phyloP scores from a whole-genome alignment of 2,888 invertebrate species.

The Eilema griseolum region DNA sequence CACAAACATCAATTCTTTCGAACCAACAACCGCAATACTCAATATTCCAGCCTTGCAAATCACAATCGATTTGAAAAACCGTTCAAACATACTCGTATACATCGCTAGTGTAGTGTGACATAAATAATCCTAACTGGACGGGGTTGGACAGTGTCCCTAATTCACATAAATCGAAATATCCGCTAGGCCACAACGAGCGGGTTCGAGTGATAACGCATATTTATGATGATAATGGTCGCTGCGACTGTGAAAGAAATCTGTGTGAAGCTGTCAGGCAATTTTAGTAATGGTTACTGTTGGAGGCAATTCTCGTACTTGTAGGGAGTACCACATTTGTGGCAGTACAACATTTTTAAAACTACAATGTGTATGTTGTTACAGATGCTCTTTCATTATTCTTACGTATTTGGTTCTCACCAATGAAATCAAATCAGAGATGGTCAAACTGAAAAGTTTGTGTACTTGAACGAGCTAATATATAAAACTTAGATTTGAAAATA shows the following conservation, averaged over 20 bases:
- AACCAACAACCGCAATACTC: neutral
- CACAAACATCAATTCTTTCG: neutral
- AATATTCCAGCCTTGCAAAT: conserved; percentile 16
- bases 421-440: too few species aligned
- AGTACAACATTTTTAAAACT: neutral
- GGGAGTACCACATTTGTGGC: neutral
- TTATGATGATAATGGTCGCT: conserved; percentile 48
- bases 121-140: conserved; percentile 51
- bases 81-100: conserved; percentile 39
- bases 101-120: conserved; percentile 44
- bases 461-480: too few species aligned
- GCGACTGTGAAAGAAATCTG: conserved; percentile 14
- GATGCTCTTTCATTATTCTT: too few species aligned
- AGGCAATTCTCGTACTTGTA: too few species aligned
- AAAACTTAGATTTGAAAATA: too few species aligned
- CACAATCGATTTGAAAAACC: conserved; percentile 30
- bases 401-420: too few species aligned
- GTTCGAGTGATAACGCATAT: conserved; percentile 60
- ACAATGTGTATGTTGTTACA: neutral
- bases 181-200: conserved; percentile 55
- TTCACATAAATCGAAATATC: conserved; percentile 72
- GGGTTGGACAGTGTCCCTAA: conserved; percentile 55
- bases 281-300: neutral
- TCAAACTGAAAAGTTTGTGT: too few species aligned
- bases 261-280: conserved; percentile 6